A percentile compares a stretch with the other conserved stretches of the same genome.
phyloP scores from a whole-genome alignment of 1,140 invertebrate genomes.

The Pollicipes pollicipes region DNA sequence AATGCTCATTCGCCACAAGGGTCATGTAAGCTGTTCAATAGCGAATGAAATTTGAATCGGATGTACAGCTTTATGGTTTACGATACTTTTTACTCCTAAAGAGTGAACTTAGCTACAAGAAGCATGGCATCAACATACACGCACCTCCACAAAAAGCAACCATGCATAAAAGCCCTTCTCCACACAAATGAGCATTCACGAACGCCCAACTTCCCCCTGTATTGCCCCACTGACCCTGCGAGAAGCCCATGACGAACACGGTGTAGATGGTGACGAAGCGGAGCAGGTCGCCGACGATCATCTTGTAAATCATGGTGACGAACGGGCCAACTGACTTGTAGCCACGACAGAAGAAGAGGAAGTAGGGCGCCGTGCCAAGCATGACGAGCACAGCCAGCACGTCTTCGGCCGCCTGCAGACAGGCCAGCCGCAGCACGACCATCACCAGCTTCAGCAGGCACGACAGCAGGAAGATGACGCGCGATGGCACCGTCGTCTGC shows the following conservation, averaged over 20 bases:
- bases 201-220: too few species aligned
- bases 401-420: conserved; percentile 69
- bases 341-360: conserved; percentile 94
- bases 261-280: conserved; percentile 90
- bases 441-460: conserved; percentile 68
- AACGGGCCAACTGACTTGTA: conserved; percentile 96
- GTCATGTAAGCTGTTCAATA: too few species aligned
- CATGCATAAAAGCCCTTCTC: too few species aligned
- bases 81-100: too few species aligned
- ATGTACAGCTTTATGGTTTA: too few species aligned
- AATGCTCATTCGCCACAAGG: too few species aligned
- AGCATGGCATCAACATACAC: too few species aligned
- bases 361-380: conserved; percentile 87
- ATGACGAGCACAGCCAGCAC: conserved; percentile 81
- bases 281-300: conserved; percentile 87
- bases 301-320: conserved; percentile 98
- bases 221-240: too few species aligned
- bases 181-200: too few species aligned
- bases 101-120: too few species aligned
- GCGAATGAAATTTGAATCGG: too few species aligned
- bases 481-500: conserved; percentile 64
- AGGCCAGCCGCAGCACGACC: conserved; percentile 63
- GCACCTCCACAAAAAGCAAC: too few species aligned
- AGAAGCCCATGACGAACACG: conserved; percentile 94
- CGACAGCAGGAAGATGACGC: conserved; percentile 85